Conservation (phyloP, 1,140 invertebrate genomes). For the Trypoxylus dichotomus region DNA sequence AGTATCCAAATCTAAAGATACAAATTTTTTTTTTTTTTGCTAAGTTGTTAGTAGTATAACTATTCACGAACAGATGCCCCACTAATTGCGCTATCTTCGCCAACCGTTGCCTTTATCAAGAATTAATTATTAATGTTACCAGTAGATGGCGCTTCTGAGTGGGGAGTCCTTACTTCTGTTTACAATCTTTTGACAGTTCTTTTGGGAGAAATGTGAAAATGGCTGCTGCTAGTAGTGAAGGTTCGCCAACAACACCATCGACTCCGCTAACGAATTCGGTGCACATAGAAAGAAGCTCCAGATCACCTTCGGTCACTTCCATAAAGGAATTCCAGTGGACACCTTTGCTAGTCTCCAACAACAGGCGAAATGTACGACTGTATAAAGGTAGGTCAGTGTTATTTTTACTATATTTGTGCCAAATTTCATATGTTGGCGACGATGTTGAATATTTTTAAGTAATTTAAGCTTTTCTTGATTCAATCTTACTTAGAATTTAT, state of each 20-base stretch:
- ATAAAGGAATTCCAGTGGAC: conserved; percentile 61
- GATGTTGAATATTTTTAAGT: too few species aligned
- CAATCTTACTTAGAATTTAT: too few species aligned
- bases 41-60: too few species aligned
- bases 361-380: conserved; percentile 43
- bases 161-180: not conserved
- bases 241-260: conserved; percentile 58
- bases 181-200: conserved; percentile 17
- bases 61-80: too few species aligned
- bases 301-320: conserved; percentile 58
- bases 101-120: too few species aligned
- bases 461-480: too few species aligned
- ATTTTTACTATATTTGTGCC: too few species aligned
- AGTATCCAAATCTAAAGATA: too few species aligned
- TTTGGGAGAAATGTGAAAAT: conserved; percentile 49
- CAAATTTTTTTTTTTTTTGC: too few species aligned
- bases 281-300: conserved; percentile 55
- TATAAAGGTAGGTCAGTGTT: conserved; percentile 32
- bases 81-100: too few species aligned
- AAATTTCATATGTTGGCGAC: too few species aligned
- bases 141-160: not conserved
- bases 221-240: conserved; percentile 57
- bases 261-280: conserved; percentile 52
- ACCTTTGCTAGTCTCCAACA: conserved; percentile 57
- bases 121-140: too few species aligned